A percentile compares a stretch with the other conserved stretches of the same genome.
These are phyloP conservation scores for Oreonectes daqikongensis DNA, from an alignment of 2,797 vertebrate genomes.

Conservation along the genomic window DNA sequence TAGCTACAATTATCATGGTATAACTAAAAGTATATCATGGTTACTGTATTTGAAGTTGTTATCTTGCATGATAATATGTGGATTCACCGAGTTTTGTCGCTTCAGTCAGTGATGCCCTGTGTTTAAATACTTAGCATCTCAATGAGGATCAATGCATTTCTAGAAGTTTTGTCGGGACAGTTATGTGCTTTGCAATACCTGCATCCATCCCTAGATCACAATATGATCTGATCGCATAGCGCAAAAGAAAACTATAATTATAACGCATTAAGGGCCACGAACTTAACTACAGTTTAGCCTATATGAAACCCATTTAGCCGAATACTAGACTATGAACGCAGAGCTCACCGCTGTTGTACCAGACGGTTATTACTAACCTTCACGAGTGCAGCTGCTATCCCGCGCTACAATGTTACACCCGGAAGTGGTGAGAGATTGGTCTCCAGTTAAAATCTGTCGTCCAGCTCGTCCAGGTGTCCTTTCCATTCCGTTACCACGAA, in stretches of 20 bases:
- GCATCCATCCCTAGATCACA: neutral
- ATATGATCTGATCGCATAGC: neutral
- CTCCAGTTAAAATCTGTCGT: conserved; percentile 12
- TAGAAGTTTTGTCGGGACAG: neutral
- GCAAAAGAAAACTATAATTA: neutral
- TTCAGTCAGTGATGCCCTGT: neutral
- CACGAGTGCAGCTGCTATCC: neutral
- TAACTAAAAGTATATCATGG: too few relatives aligned
- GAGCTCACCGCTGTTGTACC: neutral
- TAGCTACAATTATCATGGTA: too few relatives aligned
- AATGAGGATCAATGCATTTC: neutral
- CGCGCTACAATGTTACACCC: conserved; percentile 24
- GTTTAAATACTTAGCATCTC: neutral
- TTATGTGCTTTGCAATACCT: neutral
- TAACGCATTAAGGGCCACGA: neutral
- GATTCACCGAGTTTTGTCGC: neutral
- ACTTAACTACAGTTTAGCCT: neutral
- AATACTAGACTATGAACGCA: neutral
- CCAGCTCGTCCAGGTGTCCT: neutral
- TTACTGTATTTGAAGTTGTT: too few relatives aligned
- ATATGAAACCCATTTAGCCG: neutral
- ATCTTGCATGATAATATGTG: too few relatives aligned
- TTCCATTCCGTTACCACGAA: conserved; percentile 14
- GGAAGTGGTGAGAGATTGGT: conserved; percentile 34
- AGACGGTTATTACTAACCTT: conserved; percentile 41